Conservation (phyloP, 1,140 invertebrate genomes). For the Acromyrmex heyeri region DNA sequence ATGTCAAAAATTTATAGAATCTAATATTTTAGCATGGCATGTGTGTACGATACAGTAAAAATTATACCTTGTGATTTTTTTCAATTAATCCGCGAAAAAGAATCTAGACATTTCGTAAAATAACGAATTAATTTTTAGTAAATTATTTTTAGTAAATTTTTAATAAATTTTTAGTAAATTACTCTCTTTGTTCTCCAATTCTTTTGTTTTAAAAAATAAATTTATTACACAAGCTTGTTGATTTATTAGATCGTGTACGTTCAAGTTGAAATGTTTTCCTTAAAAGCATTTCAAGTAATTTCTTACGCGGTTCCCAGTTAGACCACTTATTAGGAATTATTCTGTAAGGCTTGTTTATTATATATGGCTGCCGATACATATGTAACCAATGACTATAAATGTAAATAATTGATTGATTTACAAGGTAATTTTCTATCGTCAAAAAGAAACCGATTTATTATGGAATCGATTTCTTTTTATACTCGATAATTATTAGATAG, state of each 20-base stretch:
- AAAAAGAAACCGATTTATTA: conserved; percentile 12
- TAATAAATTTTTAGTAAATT: neutral
- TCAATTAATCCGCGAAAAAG: neutral
- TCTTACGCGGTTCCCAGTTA: conserved; percentile 17
- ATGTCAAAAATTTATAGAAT: neutral
- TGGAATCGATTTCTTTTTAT: neutral
- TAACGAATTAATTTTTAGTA: neutral
- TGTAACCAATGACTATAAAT: neutral
- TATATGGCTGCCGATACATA: conserved; percentile 16
- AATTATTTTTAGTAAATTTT: neutral
- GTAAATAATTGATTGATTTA: conserved; percentile 37
- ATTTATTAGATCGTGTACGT: neutral
- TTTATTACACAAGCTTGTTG: neutral
- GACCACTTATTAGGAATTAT: conserved; percentile 28
- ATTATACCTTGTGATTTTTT: neutral
- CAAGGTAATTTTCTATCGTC: conserved; percentile 28
- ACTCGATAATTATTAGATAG: conserved; percentile 2
- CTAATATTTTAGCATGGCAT: neutral
- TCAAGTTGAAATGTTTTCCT: conserved; percentile 14
- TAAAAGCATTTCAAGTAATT: conserved; percentile 27
- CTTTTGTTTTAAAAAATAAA: neutral
- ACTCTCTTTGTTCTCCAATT: neutral
- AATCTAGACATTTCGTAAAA: neutral
- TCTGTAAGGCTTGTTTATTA: conserved; percentile 14
- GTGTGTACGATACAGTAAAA: neutral